These are phyloP conservation scores for Pachycephus smyrnensis DNA, from an alignment of 2,888 invertebrate genomes.

Conservation along the genomic window DNA sequence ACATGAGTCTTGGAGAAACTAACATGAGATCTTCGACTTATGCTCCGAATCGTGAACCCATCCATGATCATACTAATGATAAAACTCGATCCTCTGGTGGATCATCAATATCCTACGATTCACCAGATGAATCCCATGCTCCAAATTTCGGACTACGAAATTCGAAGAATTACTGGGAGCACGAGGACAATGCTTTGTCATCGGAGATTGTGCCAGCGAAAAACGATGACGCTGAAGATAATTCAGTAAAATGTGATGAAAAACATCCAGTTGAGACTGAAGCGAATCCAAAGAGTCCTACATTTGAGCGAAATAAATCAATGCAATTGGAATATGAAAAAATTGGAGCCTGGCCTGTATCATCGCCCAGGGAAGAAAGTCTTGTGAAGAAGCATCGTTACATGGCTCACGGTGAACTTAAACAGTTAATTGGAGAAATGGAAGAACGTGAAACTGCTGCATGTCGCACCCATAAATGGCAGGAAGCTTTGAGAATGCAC, in stretches of 20 bases:
- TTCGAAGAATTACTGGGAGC: neutral
- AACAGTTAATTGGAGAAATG: constrained; percentile 52
- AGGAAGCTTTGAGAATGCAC: constrained; percentile 56
- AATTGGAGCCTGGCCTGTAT: neutral
- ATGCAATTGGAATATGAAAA: neutral
- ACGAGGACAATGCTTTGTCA: neutral
- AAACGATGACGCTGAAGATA: neutral
- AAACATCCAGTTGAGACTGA: neutral
- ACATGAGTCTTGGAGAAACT: constrained; percentile 48
- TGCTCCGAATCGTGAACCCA: neutral
- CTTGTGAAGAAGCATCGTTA: constrained; percentile 53
- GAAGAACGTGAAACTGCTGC: constrained; percentile 50
- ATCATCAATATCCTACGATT: neutral
- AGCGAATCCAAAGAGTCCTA: neutral
- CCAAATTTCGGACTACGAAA: neutral
- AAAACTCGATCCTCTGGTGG: neutral
- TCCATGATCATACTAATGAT: neutral
- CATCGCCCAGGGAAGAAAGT: constrained; percentile 39
- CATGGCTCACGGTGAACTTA: constrained; percentile 52
- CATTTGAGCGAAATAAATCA: neutral
- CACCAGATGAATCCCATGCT: neutral
- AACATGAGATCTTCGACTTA: constrained; percentile 33
- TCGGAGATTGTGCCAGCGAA: neutral
- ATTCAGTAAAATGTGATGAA: neutral
- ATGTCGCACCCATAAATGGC: constrained; percentile 52